Percentiles rank a stretch among this genome's conserved stretches.
Conservation (phyloP, 2,888 invertebrate genomes). For the Drosophila lacicola region DNA sequence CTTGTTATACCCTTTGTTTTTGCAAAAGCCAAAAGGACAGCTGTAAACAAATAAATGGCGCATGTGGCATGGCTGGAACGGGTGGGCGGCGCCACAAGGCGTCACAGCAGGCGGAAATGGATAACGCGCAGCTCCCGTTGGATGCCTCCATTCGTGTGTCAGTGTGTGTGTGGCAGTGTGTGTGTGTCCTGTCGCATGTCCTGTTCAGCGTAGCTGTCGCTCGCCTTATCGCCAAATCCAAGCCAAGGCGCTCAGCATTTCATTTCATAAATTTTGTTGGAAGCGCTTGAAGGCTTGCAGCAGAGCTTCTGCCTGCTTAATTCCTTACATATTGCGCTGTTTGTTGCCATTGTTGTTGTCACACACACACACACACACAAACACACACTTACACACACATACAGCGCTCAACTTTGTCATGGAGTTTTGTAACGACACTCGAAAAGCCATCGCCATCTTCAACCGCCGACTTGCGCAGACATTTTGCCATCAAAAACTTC, state of each 20-base stretch:
- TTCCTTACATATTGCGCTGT: conserved; percentile 53
- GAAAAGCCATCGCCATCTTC: conserved; percentile 41
- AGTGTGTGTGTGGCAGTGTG: conserved; percentile 3
- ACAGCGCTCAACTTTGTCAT: conserved; percentile 49
- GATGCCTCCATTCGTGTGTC: not conserved
- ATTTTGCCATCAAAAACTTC: conserved; percentile 51
- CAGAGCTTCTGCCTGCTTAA: conserved; percentile 48
- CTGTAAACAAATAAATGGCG: conserved; percentile 25
- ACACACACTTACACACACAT: not conserved
- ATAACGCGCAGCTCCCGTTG: conserved; percentile 27
- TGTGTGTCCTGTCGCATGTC: conserved; percentile 21
- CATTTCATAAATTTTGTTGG: conserved; percentile 58
- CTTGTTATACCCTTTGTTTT: conserved; percentile 17
- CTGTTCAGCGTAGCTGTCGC: conserved; percentile 21
- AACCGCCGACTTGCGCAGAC: conserved; percentile 35
- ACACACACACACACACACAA: conserved; percentile 9
- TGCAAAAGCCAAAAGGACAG: conserved; percentile 23
- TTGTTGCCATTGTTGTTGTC: conserved; percentile 9
- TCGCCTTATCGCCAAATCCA: conserved; percentile 48
- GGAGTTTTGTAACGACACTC: conserved; percentile 54
- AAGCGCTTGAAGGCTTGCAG: conserved; percentile 46
- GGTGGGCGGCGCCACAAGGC: conserved; percentile 48
- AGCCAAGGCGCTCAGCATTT: conserved; percentile 58
- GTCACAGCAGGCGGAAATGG: conserved; percentile 52
- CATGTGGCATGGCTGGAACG: conserved; percentile 12